Conservation (phyloP, 2,113 vertebrate genomes). For the Oreochromis spilurus region DNA sequence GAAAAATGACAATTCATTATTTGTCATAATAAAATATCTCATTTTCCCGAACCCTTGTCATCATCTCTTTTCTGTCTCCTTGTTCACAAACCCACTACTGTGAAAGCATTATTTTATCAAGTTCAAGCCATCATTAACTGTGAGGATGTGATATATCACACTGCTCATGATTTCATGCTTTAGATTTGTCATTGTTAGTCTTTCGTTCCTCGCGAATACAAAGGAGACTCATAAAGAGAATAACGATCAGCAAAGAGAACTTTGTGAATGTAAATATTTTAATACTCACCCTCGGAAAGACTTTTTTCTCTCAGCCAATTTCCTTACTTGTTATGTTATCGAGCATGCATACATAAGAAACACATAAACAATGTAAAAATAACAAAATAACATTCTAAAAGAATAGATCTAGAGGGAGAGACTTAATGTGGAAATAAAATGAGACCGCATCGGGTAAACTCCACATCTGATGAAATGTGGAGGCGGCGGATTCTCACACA, state of each 20-base stretch:
- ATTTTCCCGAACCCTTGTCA: background rate
- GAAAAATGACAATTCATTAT: background rate
- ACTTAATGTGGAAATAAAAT: slow-evolving; percentile 88
- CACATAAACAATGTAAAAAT: background rate
- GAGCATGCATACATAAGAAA: background rate
- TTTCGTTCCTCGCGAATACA: background rate
- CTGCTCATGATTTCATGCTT: background rate
- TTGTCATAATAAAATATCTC: background rate
- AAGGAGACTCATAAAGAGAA: background rate
- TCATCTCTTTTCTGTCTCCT: background rate
- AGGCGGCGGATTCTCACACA: slow-evolving; percentile 67
- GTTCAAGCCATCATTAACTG: background rate
- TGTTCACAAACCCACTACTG: background rate
- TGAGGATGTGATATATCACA: background rate
- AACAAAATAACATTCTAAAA: background rate
- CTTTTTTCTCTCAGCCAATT: background rate
- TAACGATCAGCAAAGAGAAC: background rate
- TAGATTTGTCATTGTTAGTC: background rate
- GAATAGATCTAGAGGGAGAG: slow-evolving; percentile 60
- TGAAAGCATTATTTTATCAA: background rate
- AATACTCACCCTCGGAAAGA: background rate
- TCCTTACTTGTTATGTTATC: background rate
- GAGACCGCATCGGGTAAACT: slow-evolving; percentile 10
- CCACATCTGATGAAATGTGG: slow-evolving; percentile 40
- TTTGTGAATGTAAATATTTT: background rate